phyloP scores from a whole-genome alignment of 2,888 invertebrate species.

The Byasa hedistus region DNA sequence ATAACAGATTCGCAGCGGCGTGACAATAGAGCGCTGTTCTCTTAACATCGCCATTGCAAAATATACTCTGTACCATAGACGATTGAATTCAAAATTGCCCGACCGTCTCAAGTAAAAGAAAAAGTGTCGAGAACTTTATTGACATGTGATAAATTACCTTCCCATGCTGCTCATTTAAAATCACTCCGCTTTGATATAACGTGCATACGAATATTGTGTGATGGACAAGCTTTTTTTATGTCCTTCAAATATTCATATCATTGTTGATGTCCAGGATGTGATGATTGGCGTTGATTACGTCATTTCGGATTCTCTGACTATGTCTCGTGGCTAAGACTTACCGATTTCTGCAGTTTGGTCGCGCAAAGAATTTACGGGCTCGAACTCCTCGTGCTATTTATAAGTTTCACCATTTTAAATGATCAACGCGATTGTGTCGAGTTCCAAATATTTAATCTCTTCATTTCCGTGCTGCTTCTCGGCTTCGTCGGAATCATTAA shows the following conservation, averaged over 20 bases:
- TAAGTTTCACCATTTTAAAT: no score
- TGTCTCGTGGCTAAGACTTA: no score
- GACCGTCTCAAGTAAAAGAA: slow-evolving; percentile 4
- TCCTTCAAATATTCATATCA: background rate
- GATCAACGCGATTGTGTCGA: no score
- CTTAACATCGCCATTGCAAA: background rate
- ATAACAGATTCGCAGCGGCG: slow-evolving; percentile 11
- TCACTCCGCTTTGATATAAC: slow-evolving; percentile 5
- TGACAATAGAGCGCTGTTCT: background rate
- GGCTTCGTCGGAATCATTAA: no score
- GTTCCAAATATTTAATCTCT: no score
- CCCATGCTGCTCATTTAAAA: slow-evolving; percentile 11
- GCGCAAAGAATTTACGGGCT: no score
- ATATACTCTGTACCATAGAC: background rate
- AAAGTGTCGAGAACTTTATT: slow-evolving; percentile 17
- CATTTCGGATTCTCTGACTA: no score
- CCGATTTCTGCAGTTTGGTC: no score
- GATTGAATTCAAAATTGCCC: background rate
- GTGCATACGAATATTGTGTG: slow-evolving; percentile 4
- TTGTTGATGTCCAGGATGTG: background rate
- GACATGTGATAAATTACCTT: slow-evolving; percentile 22
- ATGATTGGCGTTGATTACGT: no score
- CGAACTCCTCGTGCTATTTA: no score
- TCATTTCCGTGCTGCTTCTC: no score
- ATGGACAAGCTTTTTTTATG: slow-evolving; percentile 19